Conservation (phyloP, 2,113 vertebrate genomes). For the Phoxinus phoxinus region DNA sequence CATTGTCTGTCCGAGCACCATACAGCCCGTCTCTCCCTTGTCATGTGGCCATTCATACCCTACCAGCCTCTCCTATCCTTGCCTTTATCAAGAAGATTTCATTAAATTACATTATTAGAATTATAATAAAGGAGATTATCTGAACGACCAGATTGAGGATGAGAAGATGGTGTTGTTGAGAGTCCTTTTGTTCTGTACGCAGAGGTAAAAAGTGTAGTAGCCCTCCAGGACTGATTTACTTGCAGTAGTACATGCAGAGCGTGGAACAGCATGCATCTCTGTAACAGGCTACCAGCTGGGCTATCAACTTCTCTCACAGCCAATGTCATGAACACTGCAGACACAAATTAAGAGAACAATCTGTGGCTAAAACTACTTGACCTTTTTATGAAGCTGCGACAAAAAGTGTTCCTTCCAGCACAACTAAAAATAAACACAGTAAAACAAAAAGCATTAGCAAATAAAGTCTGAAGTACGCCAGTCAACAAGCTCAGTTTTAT, state of each 20-base stretch:
- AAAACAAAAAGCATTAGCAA: background rate
- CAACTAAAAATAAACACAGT: background rate
- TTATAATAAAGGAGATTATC: background rate
- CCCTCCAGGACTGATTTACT: constrained; percentile 9
- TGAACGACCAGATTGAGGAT: background rate
- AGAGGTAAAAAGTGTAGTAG: background rate
- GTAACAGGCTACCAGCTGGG: background rate
- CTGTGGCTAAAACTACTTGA: background rate
- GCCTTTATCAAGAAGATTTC: constrained; percentile 6
- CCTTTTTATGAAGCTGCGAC: background rate
- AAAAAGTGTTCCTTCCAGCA: background rate
- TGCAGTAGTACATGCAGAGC: background rate
- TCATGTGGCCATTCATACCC: background rate
- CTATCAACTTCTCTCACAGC: background rate
- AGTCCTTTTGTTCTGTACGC: background rate
- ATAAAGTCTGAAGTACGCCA: background rate
- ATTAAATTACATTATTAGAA: background rate
- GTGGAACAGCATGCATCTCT: constrained; percentile 10
- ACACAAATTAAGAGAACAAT: background rate
- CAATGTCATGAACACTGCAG: constrained; percentile 5
- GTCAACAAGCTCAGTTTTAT: background rate
- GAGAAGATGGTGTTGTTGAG: background rate
- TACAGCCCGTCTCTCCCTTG: background rate
- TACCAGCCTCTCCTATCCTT: constrained; percentile 47
- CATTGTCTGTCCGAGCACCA: constrained; percentile 77